Evolutionary conservation across 1,140 invertebrate genomes (phyloP).

Genomic region (Drosophila pectinifera): DNA sequence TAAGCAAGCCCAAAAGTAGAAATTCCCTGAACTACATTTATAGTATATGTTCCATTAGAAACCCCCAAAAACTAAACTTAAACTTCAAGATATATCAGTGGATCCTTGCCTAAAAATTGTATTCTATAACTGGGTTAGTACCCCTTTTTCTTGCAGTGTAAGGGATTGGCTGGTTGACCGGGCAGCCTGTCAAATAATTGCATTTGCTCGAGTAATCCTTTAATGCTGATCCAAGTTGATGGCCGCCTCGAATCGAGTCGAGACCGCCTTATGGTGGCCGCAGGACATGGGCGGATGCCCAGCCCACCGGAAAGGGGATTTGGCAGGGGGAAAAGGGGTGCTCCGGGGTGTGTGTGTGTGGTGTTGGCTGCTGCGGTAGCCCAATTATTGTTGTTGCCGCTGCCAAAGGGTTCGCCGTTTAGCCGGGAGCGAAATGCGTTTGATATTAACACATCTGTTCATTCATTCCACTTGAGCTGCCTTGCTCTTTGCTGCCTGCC

Average conservation of each 20-base stretch:
- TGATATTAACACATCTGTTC: slow-evolving; percentile 85
- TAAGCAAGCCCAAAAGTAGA: background rate
- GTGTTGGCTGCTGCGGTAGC: slow-evolving; percentile 80
- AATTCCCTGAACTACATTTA: background rate
- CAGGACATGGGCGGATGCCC: slow-evolving; percentile 32
- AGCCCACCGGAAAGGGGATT: slow-evolving; percentile 23
- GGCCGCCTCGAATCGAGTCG: slow-evolving; percentile 41
- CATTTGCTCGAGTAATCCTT: slow-evolving; percentile 84
- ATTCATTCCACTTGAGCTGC: slow-evolving; percentile 83
- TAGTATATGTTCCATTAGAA: background rate
- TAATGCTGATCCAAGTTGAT: slow-evolving; percentile 84
- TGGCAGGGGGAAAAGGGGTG: slow-evolving; percentile 1
- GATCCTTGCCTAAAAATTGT: no score
- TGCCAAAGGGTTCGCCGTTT: slow-evolving; percentile 64
- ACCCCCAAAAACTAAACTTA: background rate
- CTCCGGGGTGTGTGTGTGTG: slow-evolving; percentile 13
- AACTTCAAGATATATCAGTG: background rate
- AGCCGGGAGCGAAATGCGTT: slow-evolving; percentile 71
- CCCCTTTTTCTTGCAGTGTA: slow-evolving; percentile 5
- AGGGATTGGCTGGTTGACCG: slow-evolving; percentile 19
- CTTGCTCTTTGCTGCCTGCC: slow-evolving; percentile 19
- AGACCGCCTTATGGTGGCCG: slow-evolving; percentile 50
- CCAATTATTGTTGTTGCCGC: slow-evolving; percentile 72
- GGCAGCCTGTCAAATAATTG: slow-evolving; percentile 79
- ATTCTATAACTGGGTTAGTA: background rate